Conservation (phyloP, 35 echinoderm and acorn worm species). For the Ophioderma brevispina region DNA sequence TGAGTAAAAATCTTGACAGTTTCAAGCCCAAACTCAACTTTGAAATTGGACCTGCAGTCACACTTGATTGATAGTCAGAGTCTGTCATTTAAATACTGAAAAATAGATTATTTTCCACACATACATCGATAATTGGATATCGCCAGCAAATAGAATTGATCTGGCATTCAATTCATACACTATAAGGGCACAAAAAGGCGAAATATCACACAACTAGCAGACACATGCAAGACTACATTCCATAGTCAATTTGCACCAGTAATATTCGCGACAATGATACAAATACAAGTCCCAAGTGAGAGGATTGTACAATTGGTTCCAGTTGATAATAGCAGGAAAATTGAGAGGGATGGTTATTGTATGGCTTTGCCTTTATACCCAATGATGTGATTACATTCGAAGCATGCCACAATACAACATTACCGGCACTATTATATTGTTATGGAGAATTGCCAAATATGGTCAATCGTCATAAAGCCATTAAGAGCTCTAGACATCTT, state of each 20-base stretch:
- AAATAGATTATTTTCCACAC: not conserved
- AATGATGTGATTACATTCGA: not conserved
- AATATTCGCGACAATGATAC: no score
- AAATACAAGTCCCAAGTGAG: no score
- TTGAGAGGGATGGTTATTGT: no score
- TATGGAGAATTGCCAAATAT: not conserved
- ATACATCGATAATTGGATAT: not conserved
- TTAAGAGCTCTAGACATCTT: not conserved
- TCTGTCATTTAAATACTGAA: not conserved
- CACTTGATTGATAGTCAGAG: not conserved
- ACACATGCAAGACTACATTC: no score
- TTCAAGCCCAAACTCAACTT: not conserved
- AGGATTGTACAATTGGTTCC: no score
- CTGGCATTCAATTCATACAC: no score
- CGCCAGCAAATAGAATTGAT: no score
- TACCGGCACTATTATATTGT: not conserved
- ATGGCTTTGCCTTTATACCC: no score
- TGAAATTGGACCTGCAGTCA: not conserved
- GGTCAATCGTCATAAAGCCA: slow-evolving; percentile 1
- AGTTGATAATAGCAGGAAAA: no score
- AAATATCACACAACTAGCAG: no score
- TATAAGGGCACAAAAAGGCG: no score
- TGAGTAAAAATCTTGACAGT: not conserved
- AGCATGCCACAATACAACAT: not conserved
- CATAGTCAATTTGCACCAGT: no score